phyloP scores from a whole-genome alignment of 2,888 invertebrate species.

The Eupsilia transversa region DNA sequence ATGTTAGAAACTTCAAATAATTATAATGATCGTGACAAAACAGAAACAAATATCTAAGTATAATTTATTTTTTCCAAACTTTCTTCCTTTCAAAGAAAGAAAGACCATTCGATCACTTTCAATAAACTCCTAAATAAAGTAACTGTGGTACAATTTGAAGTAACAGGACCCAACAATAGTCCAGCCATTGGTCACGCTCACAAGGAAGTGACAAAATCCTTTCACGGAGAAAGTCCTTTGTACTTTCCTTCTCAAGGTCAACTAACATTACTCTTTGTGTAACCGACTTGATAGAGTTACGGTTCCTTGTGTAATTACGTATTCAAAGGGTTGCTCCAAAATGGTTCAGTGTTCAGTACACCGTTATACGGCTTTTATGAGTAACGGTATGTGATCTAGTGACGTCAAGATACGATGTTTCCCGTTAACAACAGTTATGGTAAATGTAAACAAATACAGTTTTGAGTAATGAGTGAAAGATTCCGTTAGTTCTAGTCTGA shows the following conservation, averaged over 20 bases:
- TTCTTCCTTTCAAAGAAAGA: constrained; percentile 32
- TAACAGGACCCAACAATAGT: constrained; percentile 71
- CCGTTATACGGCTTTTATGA: constrained; percentile 79
- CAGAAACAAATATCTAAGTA: not conserved
- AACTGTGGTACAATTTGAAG: constrained; percentile 72
- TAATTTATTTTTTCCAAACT: constrained; percentile 28
- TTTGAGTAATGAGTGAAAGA: constrained; percentile 81
- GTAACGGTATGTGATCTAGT: constrained; percentile 80
- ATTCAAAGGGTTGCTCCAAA: constrained; percentile 88
- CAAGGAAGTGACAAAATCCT: constrained; percentile 81
- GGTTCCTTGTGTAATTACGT: constrained; percentile 87
- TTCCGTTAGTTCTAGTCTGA: constrained; percentile 63
- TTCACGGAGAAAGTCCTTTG: constrained; percentile 87
- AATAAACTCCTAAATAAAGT: constrained; percentile 60
- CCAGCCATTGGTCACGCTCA: constrained; percentile 77
- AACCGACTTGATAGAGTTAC: constrained; percentile 81
- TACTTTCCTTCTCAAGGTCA: constrained; percentile 84
- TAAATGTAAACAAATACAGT: constrained; percentile 74
- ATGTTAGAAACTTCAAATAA: not conserved
- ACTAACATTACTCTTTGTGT: constrained; percentile 85
- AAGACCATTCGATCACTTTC: constrained; percentile 62
- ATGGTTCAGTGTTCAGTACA: constrained; percentile 83
- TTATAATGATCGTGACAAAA: not conserved
- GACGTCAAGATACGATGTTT: constrained; percentile 65
- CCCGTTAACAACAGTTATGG: constrained; percentile 61